Evolutionary conservation across 2,113 vertebrate species (phyloP), one percentile per base, ranked within the genome.

Genomic region (Natator depressus): DNA sequence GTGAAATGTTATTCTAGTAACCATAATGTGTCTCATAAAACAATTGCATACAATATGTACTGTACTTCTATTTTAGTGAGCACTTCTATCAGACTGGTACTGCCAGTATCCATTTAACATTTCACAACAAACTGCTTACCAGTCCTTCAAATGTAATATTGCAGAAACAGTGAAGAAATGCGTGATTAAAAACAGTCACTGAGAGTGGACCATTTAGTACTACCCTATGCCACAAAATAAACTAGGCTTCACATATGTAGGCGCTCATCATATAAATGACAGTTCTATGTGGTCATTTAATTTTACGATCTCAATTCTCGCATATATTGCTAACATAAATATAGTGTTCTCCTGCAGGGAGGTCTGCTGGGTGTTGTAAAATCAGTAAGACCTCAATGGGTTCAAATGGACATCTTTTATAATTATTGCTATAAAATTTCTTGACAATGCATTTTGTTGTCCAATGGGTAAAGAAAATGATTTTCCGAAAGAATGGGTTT

Each of bases 261-360:
- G 97, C 92, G 97, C 98, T 98, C 98, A 98, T 99, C 98, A 97
- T 97, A 98, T 97, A 98, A 99, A 99, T 99, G 98, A 98, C 98
- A 98, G 98, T 98, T 99, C 99, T 99, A 99, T 99, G 99, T 99
- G 99, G 99, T 99, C 98, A 98, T 98, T 98, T 98, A 98, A 98
- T 99, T 99, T 99, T 99, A 99, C 88, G 99, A 99, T 98, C 99
- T 99, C 98, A 99, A 99, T 99, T 99, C 99, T 99, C 93, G 98
- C 99, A 99, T 99, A 99, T 99, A 99, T 99, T 99, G 99, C 99
- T 99, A 99, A 98, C 99, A 99, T 99, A 99, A 99, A 99, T 99
- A 99, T 98, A 98, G 98, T 12, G 93, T 98, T 98, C 98, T 99
- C 97, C 99, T 96, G 97, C 98, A 98, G 99, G 98, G 98, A 98